These are phyloP conservation scores for Diaperis boleti DNA, from an alignment of 2,888 invertebrate genomes.

Conservation along the genomic window DNA sequence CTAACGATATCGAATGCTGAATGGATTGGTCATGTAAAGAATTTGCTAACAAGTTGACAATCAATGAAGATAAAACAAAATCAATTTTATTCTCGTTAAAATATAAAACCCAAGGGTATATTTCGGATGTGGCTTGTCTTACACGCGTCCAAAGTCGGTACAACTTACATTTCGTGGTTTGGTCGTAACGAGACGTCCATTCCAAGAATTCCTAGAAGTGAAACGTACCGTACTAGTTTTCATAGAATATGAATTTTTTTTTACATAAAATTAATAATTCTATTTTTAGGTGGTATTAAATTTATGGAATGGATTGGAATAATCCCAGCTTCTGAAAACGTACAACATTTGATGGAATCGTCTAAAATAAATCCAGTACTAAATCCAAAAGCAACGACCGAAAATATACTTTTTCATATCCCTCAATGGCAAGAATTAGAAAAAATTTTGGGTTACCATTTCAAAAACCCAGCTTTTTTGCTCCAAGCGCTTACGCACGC, in stretches of 20 bases:
- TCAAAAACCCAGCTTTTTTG: slow-evolving; percentile 83
- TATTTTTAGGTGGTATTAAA: slow-evolving; percentile 52
- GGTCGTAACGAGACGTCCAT: no score
- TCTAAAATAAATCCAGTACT: slow-evolving; percentile 63
- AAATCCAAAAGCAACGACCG: slow-evolving; percentile 58
- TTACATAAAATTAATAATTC: neutral
- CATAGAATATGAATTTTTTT: neutral
- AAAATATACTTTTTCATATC: slow-evolving; percentile 67
- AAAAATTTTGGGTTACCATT: slow-evolving; percentile 77
- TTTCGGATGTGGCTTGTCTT: no score
- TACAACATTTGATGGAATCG: slow-evolving; percentile 52
- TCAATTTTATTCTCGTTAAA: no score
- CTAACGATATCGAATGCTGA: no score
- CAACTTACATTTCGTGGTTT: no score
- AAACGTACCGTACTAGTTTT: no score
- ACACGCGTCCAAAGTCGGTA: no score
- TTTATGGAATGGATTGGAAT: slow-evolving; percentile 68
- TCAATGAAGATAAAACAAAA: no score
- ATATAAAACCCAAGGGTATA: no score
- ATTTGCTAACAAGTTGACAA: no score
- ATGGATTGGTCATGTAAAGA: no score
- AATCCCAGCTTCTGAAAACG: slow-evolving; percentile 58
- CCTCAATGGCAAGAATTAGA: slow-evolving; percentile 69
- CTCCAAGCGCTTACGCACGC: slow-evolving; percentile 95
- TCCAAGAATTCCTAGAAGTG: no score